A percentile compares a stretch with the other conserved stretches of the same genome.
phyloP scores from a whole-genome alignment of 2,888 invertebrate species.

The Heliconius aoede region DNA sequence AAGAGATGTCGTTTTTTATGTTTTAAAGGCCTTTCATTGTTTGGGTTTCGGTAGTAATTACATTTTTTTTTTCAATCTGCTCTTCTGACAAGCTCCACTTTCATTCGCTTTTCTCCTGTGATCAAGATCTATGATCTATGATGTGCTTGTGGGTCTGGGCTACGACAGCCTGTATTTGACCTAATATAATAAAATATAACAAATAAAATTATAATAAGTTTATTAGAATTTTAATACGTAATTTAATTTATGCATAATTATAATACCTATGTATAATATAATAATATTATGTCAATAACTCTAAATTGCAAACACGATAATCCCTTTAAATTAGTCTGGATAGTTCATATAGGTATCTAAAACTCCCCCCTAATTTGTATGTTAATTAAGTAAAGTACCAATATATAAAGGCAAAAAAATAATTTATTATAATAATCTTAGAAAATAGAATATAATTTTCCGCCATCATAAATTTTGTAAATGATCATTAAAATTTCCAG shows the following conservation, averaged over 20 bases:
- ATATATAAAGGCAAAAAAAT: not conserved
- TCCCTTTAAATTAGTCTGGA: not conserved
- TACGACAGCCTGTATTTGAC: too few relatives aligned
- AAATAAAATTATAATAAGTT: not conserved
- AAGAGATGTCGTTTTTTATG: not conserved
- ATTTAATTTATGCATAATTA: not conserved
- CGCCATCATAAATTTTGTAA: conserved; percentile 8
- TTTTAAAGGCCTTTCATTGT: not conserved
- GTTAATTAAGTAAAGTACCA: not conserved
- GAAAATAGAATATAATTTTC: not conserved
- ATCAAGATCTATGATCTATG: too few relatives aligned
- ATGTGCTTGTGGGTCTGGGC: too few relatives aligned
- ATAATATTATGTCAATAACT: not conserved
- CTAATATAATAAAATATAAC: not conserved
- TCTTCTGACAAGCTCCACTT: too few relatives aligned
- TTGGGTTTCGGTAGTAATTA: not conserved
- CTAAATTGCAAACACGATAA: not conserved
- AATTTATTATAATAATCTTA: not conserved
- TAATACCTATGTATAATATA: not conserved
- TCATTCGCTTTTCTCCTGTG: too few relatives aligned
- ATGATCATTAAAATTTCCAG: conserved; percentile 18
- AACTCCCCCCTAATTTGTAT: too few relatives aligned
- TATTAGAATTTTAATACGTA: not conserved
- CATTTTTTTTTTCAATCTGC: too few relatives aligned
- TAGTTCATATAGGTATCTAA: not conserved